phyloP scores from a whole-genome alignment of 2,113 vertebrate species.

The Antechinus stuartii region DNA sequence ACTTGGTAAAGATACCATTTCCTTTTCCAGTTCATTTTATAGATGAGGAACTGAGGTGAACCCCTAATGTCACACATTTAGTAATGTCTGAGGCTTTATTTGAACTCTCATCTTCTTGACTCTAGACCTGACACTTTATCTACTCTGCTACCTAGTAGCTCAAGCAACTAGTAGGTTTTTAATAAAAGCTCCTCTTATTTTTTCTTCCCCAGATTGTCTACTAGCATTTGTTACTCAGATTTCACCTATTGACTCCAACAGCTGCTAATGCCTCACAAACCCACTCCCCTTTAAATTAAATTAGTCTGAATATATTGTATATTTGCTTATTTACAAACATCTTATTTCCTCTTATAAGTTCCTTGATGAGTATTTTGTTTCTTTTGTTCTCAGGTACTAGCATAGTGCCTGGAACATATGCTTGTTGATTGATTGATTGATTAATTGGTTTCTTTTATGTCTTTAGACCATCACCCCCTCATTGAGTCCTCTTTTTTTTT shows the following conservation, averaged over 20 bases:
- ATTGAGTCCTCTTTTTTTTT: background rate
- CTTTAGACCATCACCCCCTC: background rate
- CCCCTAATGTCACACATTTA: background rate
- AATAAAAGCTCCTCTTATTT: background rate
- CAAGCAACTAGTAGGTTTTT: background rate
- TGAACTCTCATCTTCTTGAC: background rate
- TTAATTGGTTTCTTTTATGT: background rate
- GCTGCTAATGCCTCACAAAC: background rate
- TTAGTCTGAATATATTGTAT: background rate
- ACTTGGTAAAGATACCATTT: background rate
- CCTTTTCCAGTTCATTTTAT: background rate
- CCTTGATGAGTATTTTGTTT: background rate
- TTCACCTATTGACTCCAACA: background rate
- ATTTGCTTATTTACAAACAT: background rate
- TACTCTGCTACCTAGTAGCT: background rate
- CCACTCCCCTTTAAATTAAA: background rate
- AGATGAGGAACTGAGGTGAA: background rate
- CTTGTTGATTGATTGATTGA: background rate
- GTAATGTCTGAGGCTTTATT: background rate
- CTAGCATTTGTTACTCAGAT: background rate
- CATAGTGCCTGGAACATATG: background rate
- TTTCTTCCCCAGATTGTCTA: background rate
- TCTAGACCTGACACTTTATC: background rate
- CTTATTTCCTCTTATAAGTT: background rate
- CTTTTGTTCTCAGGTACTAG: background rate